phyloP scores from a whole-genome alignment of 53 echinoderm and acorn worm species.

The Antedon mediterranea region DNA sequence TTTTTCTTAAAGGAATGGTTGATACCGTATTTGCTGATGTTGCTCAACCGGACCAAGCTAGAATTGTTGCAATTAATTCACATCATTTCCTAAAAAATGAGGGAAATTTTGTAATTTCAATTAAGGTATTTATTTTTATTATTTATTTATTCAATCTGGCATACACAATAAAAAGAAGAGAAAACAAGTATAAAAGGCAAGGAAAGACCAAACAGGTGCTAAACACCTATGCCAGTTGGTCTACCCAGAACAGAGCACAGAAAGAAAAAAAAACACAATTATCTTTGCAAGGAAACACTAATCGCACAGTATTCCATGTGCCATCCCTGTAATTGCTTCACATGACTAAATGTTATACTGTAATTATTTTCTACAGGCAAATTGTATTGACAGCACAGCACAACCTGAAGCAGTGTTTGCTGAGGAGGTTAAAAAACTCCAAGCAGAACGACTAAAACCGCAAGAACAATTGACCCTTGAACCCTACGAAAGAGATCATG shows the following conservation, averaged over 20 bases:
- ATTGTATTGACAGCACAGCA: slow-evolving; percentile 95
- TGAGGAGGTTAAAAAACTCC: slow-evolving; percentile 85
- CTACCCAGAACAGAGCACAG: too few species aligned
- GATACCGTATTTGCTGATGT: slow-evolving; percentile 95
- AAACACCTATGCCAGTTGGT: too few species aligned
- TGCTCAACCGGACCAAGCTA: slow-evolving; percentile 94
- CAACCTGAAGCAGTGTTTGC: slow-evolving; percentile 95
- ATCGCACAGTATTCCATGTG: not conserved
- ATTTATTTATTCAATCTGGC: too few species aligned
- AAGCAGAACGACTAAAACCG: slow-evolving; percentile 85
- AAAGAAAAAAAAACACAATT: too few species aligned
- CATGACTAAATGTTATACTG: not conserved
- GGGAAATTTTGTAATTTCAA: slow-evolving; percentile 98
- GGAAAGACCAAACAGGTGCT: too few species aligned
- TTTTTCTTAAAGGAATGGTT: too few species aligned
- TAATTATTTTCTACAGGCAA: slow-evolving; percentile 50
- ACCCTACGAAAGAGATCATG: slow-evolving; percentile 98
- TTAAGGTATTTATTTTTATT: too few species aligned
- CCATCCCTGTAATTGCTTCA: not conserved
- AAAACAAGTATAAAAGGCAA: too few species aligned
- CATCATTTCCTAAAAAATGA: slow-evolving; percentile 90
- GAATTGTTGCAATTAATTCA: slow-evolving; percentile 94
- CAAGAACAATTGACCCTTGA: slow-evolving; percentile 94
- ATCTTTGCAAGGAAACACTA: too few species aligned
- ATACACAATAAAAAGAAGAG: too few species aligned